Base-by-base conservation (phyloP, 2,113 vertebrate genomes). In the Columba janthina region DNA sequence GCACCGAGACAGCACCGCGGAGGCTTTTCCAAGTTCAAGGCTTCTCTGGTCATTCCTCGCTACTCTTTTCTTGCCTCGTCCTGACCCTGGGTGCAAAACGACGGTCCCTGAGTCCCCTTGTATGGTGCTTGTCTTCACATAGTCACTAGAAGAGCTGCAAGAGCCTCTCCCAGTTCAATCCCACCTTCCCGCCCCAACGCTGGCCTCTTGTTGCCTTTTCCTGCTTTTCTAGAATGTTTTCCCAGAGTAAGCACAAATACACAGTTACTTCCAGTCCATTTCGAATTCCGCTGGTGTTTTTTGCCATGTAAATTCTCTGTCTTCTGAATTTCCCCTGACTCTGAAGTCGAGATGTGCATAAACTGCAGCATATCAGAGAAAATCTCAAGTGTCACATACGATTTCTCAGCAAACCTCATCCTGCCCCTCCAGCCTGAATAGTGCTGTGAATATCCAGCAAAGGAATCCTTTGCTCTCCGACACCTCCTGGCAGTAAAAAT, bases 1-100 rank as follows among this genome's bases (percentile, higher is more conserved):
- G 38, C 46, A 9, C 0, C 1, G 70, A 91, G 50, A n/a, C 64
- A 62, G 36, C 2, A 0, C 40, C 2, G 0, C 22, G 34, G 10
- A 21, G 58, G 40, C 31, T 81, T 58, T 32, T 66, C 73, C 17
- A 14, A 1, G 38, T 34, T 38, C 70, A 57, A 77, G 53, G 64
- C 25, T 80, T 42, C 29, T 4, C 48, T 22, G 34, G 24, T 5
- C 0, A 6, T 29, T 69, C 46, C 50, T 57, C 6, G 0, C 58
- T 32, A 46, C 32, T 81, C 34, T 81, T 10, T 53, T 72, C 58
- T n/a, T 4, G 0, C 34, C 20, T 60, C 3, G 5, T 66, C 40
- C 79, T n/a, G 11, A 53, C 8, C 3, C 44, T 36, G 6, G 34
- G 22, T 31, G 24, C 24, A 20, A 14, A 58, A 22, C 3, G 12